phyloP scores from a whole-genome alignment of 2,888 invertebrate genomes.

The Hipparchia semele region DNA sequence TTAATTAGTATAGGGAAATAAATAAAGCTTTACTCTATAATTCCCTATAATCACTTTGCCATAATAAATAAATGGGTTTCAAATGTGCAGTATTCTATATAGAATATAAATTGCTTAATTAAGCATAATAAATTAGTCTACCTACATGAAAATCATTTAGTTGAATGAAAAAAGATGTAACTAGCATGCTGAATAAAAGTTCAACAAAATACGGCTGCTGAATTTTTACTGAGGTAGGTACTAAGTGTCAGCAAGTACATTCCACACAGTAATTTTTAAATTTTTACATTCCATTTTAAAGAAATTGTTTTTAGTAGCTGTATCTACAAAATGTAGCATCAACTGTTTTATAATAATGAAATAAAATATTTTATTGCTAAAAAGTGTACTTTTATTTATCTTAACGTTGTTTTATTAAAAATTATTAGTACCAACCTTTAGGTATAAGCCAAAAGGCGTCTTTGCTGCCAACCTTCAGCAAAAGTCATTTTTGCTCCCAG shows the following conservation, averaged over 20 bases:
- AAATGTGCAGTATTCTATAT: conserved; percentile 14
- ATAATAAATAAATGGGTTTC: conserved; percentile 49
- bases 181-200: too few relatives aligned
- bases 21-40: conserved; percentile 73
- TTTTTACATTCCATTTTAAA: conserved; percentile 42
- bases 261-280: conserved; percentile 51
- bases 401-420: background rate
- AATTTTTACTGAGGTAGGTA: too few relatives aligned
- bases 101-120: background rate
- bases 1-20: conserved; percentile 49
- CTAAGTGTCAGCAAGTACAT: conserved; percentile 43
- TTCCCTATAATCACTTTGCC: conserved; percentile 49
- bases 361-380: conserved; percentile 76
- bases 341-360: conserved; percentile 71
- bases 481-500: too few relatives aligned
- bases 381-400: conserved; percentile 13
- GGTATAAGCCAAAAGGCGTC: too few relatives aligned
- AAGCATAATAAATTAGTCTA: too few relatives aligned
- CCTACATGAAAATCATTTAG: too few relatives aligned
- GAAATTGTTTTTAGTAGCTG: conserved; percentile 53
- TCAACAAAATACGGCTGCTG: too few relatives aligned
- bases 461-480: too few relatives aligned
- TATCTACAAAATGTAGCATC: conserved; percentile 56
- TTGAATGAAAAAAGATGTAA: too few relatives aligned
- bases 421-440: too few relatives aligned